Conservation (phyloP, 2,888 invertebrate genomes). For the Apoda limacodes region DNA sequence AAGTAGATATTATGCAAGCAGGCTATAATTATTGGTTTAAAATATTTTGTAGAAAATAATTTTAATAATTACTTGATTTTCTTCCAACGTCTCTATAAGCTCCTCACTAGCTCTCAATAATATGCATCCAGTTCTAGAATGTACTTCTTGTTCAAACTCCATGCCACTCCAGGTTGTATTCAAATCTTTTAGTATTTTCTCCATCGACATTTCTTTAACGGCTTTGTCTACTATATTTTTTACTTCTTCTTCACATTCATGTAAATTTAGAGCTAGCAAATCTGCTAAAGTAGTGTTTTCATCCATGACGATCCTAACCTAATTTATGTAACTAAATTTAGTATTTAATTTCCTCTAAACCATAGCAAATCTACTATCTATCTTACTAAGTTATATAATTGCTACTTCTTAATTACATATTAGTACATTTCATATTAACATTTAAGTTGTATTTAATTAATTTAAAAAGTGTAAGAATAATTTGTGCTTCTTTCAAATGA, state of each 20-base stretch:
- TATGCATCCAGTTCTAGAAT: conserved; percentile 87
- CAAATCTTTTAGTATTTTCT: conserved; percentile 91
- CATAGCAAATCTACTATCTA: no score
- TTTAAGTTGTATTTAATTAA: no score
- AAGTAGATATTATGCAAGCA: no score
- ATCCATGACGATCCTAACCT: conserved; percentile 96
- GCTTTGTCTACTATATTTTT: conserved; percentile 98
- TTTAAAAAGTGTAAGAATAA: no score
- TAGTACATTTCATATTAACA: no score
- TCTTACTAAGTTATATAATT: no score
- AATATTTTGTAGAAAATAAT: background rate
- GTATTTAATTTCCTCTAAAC: background rate
- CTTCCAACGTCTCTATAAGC: conserved; percentile 95
- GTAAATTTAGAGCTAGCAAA: conserved; percentile 89
- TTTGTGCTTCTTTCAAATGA: no score
- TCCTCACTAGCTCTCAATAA: conserved; percentile 93
- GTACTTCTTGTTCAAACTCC: conserved; percentile 93
- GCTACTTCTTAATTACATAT: no score
- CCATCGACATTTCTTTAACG: conserved; percentile 99
- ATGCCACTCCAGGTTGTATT: conserved; percentile 92
- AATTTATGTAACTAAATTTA: conserved; percentile 12
- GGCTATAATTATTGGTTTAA: no score
- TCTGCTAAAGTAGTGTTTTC: conserved; percentile 92
- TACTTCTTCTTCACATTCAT: conserved; percentile 97
- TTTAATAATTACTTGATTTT: conserved; percentile 82